These are phyloP conservation scores for Orthonyx spaldingii DNA, from an alignment of 2,113 vertebrate genomes.

Conservation along the genomic window DNA sequence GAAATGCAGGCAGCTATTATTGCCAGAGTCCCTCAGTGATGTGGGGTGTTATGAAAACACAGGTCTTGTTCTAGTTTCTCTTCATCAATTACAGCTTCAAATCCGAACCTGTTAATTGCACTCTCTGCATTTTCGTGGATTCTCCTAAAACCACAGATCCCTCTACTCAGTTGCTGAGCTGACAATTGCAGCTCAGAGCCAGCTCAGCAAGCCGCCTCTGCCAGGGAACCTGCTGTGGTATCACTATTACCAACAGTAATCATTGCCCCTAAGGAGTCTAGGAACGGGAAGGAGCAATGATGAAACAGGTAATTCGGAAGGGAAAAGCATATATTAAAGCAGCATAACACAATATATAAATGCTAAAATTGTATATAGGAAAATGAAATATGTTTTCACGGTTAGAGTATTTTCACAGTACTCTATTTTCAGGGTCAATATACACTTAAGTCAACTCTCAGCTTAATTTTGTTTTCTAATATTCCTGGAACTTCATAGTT, in stretches of 20 bases:
- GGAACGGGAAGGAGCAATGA: slow-evolving; percentile 49
- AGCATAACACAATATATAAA: slow-evolving; percentile 23
- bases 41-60: slow-evolving; percentile 1
- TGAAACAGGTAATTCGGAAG: slow-evolving; percentile 42
- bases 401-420: slow-evolving; percentile 5
- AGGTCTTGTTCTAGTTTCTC: background rate
- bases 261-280: slow-evolving; percentile 40
- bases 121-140: slow-evolving; percentile 5
- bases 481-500: background rate
- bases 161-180: slow-evolving; percentile 17
- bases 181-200: slow-evolving; percentile 49
- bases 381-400: slow-evolving; percentile 13
- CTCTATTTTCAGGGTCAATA: slow-evolving; percentile 9
- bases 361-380: slow-evolving; percentile 8
- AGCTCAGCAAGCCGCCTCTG: slow-evolving; percentile 37
- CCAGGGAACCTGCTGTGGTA: slow-evolving; percentile 54
- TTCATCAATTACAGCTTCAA: background rate
- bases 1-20: background rate
- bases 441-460: background rate
- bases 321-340: slow-evolving; percentile 42
- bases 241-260: slow-evolving; percentile 52
- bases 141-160: slow-evolving; percentile 35
- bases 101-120: slow-evolving; percentile 16
- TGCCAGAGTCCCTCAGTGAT: background rate
- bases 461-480: slow-evolving; percentile 21